Conservation (phyloP, 1,140 invertebrate species). For the Drosophila kohkoa region DNA sequence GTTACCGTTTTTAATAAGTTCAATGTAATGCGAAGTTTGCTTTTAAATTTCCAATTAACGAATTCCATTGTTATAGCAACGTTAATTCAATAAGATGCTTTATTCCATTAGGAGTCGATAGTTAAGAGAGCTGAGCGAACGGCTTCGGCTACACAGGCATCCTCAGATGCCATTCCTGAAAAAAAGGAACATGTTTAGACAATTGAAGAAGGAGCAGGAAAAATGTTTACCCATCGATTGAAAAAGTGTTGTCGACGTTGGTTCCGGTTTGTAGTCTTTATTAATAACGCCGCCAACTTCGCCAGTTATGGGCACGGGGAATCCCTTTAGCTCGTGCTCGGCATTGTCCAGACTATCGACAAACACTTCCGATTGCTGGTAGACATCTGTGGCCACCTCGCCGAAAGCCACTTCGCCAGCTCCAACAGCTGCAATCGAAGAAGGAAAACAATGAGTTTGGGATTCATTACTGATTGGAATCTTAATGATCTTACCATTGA, state of each 20-base stretch:
- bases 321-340: conserved; percentile 74
- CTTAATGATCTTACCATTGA: conserved; percentile 55
- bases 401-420: conserved; percentile 79
- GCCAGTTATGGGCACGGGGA: conserved; percentile 69
- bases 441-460: not conserved
- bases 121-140: conserved; percentile 42
- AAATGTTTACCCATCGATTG: conserved; percentile 67
- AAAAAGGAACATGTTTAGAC: not conserved
- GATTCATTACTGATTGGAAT: too few species aligned
- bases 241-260: conserved; percentile 52
- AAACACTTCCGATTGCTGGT: conserved; percentile 75
- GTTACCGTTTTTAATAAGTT: too few species aligned
- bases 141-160: conserved; percentile 73
- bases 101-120: too few species aligned
- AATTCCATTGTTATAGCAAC: too few species aligned
- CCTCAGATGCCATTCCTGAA: conserved; percentile 73
- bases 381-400: conserved; percentile 84
- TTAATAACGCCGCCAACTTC: conserved; percentile 84
- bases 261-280: conserved; percentile 26
- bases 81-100: too few species aligned
- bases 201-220: conserved; percentile 8
- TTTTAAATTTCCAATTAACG: too few species aligned
- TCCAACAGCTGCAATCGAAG: conserved; percentile 83
- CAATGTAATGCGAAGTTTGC: too few species aligned
- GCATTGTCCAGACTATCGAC: conserved; percentile 84